Percentiles rank a stretch among this genome's conserved stretches.
phyloP scores from a whole-genome alignment of 2,888 invertebrate genomes.

The Flexamia atlantica region DNA sequence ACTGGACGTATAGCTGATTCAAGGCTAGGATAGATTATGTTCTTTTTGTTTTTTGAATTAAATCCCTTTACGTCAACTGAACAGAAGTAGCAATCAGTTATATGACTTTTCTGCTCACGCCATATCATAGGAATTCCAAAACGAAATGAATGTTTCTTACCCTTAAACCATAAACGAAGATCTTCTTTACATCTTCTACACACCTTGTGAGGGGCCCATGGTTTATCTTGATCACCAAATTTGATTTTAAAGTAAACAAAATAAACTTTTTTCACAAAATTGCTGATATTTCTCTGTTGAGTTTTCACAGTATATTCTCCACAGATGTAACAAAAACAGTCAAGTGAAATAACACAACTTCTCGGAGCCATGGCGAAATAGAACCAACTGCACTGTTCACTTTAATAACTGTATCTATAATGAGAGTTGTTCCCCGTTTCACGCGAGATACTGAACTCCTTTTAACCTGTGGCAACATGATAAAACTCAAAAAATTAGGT shows the following conservation, averaged over 20 bases:
- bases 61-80: slow-evolving; percentile 25
- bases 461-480: too few relatives aligned
- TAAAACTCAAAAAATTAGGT: too few relatives aligned
- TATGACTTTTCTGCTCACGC: slow-evolving; percentile 41
- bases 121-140: slow-evolving; percentile 50
- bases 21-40: slow-evolving; percentile 28
- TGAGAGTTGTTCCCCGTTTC: too few relatives aligned
- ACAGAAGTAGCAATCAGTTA: slow-evolving; percentile 39
- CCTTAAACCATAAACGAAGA: slow-evolving; percentile 56
- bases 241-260: slow-evolving; percentile 62
- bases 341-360: background rate
- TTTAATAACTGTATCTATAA: too few relatives aligned
- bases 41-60: slow-evolving; percentile 36
- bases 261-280: slow-evolving; percentile 63
- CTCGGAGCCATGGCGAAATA: background rate
- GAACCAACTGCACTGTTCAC: too few relatives aligned
- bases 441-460: too few relatives aligned
- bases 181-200: slow-evolving; percentile 43
- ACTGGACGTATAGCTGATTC: slow-evolving; percentile 47
- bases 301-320: slow-evolving; percentile 51
- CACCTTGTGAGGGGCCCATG: too few relatives aligned
- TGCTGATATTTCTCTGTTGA: slow-evolving; percentile 61
- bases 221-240: too few relatives aligned
- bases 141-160: slow-evolving; percentile 35
- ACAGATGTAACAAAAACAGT: slow-evolving; percentile 59